Conservation (phyloP, 2,797 vertebrate species). For the Microcaecilia unicolor region DNA sequence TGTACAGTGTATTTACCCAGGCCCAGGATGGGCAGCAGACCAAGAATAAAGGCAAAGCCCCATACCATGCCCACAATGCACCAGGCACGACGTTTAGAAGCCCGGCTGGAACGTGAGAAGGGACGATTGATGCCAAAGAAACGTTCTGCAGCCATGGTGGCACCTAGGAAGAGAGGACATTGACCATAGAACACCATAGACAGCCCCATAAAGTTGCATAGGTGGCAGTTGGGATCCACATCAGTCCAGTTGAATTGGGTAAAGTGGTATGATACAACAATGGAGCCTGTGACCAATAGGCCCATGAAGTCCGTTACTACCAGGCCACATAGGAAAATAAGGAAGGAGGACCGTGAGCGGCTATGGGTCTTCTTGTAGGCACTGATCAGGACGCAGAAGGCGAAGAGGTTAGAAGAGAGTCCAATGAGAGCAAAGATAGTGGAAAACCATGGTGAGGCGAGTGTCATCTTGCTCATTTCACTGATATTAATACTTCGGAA, state of each 20-base stretch:
- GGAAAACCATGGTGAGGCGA: conserved; percentile 67
- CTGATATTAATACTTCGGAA: conserved; percentile 35
- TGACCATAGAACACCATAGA: conserved; percentile 92
- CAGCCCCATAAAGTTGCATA: conserved; percentile 88
- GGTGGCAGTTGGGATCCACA: conserved; percentile 70
- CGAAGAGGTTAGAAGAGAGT: conserved; percentile 81
- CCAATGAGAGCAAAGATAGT: conserved; percentile 63
- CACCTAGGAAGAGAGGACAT: conserved; percentile 77
- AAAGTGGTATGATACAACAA: conserved; percentile 73
- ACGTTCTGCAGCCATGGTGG: conserved; percentile 81
- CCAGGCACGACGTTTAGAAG: conserved; percentile 61
- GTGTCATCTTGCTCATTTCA: background rate
- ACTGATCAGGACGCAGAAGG: conserved; percentile 69
- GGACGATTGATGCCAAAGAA: conserved; percentile 82
- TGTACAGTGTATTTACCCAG: conserved; percentile 81
- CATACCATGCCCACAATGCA: conserved; percentile 68
- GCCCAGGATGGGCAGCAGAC: conserved; percentile 68
- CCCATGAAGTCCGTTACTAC: conserved; percentile 89
- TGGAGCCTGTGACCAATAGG: conserved; percentile 69
- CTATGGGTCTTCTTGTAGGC: conserved; percentile 53
- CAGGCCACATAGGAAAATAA: conserved; percentile 78
- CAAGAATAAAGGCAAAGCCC: conserved; percentile 59
- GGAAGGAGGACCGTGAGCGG: conserved; percentile 72
- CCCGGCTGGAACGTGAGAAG: conserved; percentile 59
- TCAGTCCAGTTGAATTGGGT: conserved; percentile 61